Percentiles rank a stretch among this genome's conserved stretches.
phyloP scores from a whole-genome alignment of 2,113 vertebrate species.

The Rhea americana region DNA sequence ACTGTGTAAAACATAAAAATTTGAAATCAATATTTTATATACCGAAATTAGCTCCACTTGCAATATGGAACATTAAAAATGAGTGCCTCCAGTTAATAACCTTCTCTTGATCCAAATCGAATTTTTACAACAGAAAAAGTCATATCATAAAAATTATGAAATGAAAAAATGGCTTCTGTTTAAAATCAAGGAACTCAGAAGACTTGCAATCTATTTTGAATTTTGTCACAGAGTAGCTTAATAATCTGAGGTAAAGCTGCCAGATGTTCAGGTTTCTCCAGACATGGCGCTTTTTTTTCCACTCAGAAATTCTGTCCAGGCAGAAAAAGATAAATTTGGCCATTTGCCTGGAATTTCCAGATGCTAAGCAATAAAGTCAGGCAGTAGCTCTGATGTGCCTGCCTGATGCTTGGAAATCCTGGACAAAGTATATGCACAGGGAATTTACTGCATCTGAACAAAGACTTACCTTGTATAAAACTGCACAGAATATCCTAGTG shows the following conservation, averaged over 20 bases:
- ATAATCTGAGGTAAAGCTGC: neutral
- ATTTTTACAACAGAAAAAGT: conserved; percentile 20
- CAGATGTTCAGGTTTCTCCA: neutral
- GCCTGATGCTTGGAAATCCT: neutral
- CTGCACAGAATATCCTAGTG: neutral
- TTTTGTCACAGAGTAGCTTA: neutral
- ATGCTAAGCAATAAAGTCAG: neutral
- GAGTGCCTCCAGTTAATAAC: conserved; percentile 12
- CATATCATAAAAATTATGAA: neutral
- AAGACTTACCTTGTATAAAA: neutral
- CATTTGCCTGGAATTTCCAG: neutral
- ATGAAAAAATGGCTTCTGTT: neutral
- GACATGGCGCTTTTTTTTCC: neutral
- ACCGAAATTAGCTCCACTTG: conserved; percentile 29
- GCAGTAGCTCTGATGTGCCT: neutral
- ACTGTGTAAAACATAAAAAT: conserved; percentile 18
- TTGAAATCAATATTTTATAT: conserved; percentile 18
- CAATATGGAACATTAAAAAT: neutral
- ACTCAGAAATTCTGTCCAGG: neutral
- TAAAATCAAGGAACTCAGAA: neutral
- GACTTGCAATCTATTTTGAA: neutral
- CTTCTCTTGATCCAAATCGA: conserved; percentile 6
- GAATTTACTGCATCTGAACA: neutral
- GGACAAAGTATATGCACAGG: neutral
- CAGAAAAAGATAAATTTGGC: neutral